phyloP scores from a whole-genome alignment of 2,888 invertebrate species.

The Calameuta pallipes region DNA sequence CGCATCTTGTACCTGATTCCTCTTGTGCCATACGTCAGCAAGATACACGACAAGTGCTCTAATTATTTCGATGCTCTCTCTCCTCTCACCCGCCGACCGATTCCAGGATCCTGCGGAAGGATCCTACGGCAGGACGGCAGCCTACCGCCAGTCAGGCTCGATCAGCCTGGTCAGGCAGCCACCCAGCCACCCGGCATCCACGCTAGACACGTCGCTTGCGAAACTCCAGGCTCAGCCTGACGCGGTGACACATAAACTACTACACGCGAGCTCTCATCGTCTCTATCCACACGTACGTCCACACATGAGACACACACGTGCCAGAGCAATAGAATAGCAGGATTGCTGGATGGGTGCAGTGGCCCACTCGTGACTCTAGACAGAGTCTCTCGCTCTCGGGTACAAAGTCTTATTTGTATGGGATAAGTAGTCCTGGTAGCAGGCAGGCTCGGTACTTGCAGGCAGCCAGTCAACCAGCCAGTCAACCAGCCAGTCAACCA shows the following conservation, averaged over 20 bases:
- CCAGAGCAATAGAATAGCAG: too few relatives aligned
- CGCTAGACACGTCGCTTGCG: slow-evolving; percentile 33
- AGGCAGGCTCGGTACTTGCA: not conserved
- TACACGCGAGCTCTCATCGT: slow-evolving; percentile 35
- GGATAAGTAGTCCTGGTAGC: slow-evolving; percentile 5
- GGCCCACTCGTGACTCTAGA: slow-evolving; percentile 1
- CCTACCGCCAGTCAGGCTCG: too few relatives aligned
- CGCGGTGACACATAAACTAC: slow-evolving; percentile 39
- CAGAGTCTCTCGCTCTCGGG: not conserved
- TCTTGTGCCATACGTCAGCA: slow-evolving; percentile 21
- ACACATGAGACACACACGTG: not conserved
- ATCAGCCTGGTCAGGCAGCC: too few relatives aligned
- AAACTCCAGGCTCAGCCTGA: slow-evolving; percentile 30
- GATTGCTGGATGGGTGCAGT: not conserved
- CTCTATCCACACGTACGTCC: slow-evolving; percentile 34
- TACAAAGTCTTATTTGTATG: slow-evolving; percentile 1
- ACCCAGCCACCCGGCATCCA: not conserved
- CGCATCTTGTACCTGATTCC: slow-evolving; percentile 17
- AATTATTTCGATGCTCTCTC: slow-evolving; percentile 23
- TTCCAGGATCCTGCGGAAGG: too few relatives aligned
- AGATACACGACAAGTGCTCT: slow-evolving; percentile 27
- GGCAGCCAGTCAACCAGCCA: not conserved
- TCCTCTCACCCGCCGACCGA: not conserved
- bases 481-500: not conserved
- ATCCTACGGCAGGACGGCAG: too few relatives aligned